Percentiles rank a stretch among this genome's conserved stretches.
Conservation (phyloP, 1,140 invertebrate genomes). For the Magallana gigas region DNA sequence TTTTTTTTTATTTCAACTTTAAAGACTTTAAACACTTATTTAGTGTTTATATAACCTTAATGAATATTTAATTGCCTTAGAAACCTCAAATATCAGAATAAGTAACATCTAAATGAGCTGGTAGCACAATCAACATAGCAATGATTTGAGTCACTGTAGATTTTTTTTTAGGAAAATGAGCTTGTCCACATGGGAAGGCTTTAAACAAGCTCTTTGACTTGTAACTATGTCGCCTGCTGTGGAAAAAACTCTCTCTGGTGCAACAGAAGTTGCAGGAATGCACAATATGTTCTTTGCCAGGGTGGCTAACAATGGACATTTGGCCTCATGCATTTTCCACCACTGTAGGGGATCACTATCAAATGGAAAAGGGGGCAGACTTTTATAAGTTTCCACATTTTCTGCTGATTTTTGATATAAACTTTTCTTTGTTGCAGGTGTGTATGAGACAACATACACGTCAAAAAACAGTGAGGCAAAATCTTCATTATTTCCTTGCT, state of each 20-base stretch:
- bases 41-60: too few species aligned
- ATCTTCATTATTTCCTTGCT: not conserved
- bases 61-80: too few species aligned
- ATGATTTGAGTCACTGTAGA: too few species aligned
- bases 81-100: too few species aligned
- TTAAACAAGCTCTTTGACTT: conserved; percentile 16
- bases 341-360: conserved; percentile 28
- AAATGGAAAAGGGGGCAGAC: not conserved
- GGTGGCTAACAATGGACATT: not conserved
- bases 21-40: too few species aligned
- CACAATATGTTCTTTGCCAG: not conserved
- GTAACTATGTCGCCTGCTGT: conserved; percentile 45
- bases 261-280: conserved; percentile 39
- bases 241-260: conserved; percentile 41
- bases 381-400: not conserved
- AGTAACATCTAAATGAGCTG: too few species aligned
- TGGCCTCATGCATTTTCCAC: conserved; percentile 29
- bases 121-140: too few species aligned
- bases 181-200: conserved; percentile 7
- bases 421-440: conserved; percentile 20
- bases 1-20: too few species aligned
- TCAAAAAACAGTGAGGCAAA: conserved; percentile 23
- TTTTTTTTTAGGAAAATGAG: too few species aligned
- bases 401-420: not conserved
- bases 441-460: conserved; percentile 18